These are phyloP conservation scores for Enoplolaimus lenunculus DNA, from an alignment of 2,888 invertebrate genomes.

Conservation along the genomic window DNA sequence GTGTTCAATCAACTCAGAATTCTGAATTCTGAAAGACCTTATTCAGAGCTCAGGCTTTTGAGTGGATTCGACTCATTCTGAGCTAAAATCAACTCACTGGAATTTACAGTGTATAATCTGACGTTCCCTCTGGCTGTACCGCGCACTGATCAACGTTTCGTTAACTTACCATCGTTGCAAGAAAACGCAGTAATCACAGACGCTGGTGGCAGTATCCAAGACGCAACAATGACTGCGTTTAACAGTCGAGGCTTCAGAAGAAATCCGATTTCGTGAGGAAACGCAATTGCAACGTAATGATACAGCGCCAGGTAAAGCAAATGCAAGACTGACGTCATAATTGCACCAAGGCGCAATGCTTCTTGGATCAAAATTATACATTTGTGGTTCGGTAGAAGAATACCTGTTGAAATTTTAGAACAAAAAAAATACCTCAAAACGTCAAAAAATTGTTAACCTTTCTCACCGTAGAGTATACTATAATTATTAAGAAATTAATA, in stretches of 20 bases:
- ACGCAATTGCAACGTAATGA: constrained; percentile 3
- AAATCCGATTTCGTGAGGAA: neutral
- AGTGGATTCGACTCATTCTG: no score
- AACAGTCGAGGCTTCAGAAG: neutral
- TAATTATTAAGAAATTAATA: no score
- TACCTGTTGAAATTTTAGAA: constrained; percentile 1
- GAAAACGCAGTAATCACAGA: neutral
- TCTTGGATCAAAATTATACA: constrained; percentile 11
- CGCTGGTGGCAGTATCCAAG: constrained; percentile 8
- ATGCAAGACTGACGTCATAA: constrained; percentile 1
- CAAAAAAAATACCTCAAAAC: no score
- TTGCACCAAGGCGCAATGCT: constrained; percentile 4
- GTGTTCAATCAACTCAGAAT: no score
- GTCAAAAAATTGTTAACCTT: no score
- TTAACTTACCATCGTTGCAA: neutral
- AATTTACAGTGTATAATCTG: no score
- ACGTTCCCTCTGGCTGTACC: no score
- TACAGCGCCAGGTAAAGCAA: neutral
- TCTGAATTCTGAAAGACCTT: no score
- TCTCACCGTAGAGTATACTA: no score
- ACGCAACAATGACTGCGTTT: neutral
- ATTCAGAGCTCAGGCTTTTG: no score
- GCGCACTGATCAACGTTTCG: no score
- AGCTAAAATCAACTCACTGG: no score
- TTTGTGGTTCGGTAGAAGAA: constrained; percentile 2